Conservation (phyloP, 2,888 invertebrate species). For the Acronicta leporina region DNA sequence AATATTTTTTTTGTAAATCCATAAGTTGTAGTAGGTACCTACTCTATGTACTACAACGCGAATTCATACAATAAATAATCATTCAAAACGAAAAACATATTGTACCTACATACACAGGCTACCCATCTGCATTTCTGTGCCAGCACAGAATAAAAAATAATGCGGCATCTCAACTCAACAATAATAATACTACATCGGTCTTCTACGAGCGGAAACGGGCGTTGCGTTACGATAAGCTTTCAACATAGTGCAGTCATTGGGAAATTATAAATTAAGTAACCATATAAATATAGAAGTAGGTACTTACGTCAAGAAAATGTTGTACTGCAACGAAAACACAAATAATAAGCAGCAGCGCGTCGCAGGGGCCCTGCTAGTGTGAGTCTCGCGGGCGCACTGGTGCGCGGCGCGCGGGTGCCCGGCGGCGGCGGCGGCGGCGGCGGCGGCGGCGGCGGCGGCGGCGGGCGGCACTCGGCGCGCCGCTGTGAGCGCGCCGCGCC, state of each 20-base stretch:
- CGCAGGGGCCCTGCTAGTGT: constrained; percentile 29
- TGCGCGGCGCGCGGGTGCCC: constrained; percentile 6
- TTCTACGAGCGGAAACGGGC: constrained; percentile 3
- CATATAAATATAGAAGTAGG: constrained; percentile 6
- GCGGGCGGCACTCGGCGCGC: constrained; percentile 6
- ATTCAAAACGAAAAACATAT: too few species aligned
- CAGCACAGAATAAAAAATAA: too few species aligned
- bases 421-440: constrained; percentile 4
- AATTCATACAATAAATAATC: background rate
- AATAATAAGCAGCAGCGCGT: constrained; percentile 24
- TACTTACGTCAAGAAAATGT: constrained; percentile 40
- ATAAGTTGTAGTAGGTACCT: too few species aligned
- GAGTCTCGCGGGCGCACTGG: constrained; percentile 46
- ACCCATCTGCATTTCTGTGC: too few species aligned
- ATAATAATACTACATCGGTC: background rate
- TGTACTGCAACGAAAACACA: constrained; percentile 25
- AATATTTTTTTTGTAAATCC: background rate
- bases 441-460: too few species aligned
- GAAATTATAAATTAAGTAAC: background rate
- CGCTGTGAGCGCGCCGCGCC: background rate
- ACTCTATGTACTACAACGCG: background rate
- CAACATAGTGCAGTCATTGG: constrained; percentile 3
- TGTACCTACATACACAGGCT: too few species aligned
- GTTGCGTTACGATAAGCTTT: constrained; percentile 3
- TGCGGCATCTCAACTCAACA: too few species aligned